phyloP scores from a whole-genome alignment of 2,113 vertebrate species.

The Aphelocoma coerulescens region DNA sequence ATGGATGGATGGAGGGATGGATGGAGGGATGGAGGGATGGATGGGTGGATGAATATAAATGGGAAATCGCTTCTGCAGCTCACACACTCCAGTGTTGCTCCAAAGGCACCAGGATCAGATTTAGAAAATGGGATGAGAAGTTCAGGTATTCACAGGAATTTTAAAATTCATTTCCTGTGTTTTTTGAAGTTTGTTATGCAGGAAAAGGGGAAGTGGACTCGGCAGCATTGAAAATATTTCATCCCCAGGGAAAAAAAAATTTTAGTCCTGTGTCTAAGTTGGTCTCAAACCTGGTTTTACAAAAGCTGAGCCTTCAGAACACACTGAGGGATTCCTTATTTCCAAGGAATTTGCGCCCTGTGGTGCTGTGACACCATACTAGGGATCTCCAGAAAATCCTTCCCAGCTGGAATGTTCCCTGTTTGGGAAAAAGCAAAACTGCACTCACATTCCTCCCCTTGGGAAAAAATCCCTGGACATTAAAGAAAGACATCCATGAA shows the following conservation, averaged over 20 bases:
- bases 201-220: background rate
- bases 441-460: background rate
- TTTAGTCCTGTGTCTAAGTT: fast-evolving
- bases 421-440: background rate
- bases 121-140: background rate
- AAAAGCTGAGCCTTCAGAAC: background rate
- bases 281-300: background rate
- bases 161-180: fast-evolving
- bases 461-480: background rate
- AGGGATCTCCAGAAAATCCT: background rate
- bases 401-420: background rate
- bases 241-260: background rate
- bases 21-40: background rate
- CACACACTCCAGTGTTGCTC: fast-evolving
- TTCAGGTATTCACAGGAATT: background rate
- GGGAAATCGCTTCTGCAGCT: background rate
- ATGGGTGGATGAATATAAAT: background rate
- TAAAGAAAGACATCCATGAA: background rate
- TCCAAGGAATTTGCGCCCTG: background rate
- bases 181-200: background rate
- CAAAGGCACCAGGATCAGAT: background rate
- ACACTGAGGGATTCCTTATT: fast-evolving
- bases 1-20: background rate
- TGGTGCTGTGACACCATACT: fast-evolving
- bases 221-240: background rate